A percentile compares a stretch with the other conserved stretches of the same genome.
phyloP scores from a whole-genome alignment of 2,888 invertebrate genomes.

The Eupithecia subumbrata region DNA sequence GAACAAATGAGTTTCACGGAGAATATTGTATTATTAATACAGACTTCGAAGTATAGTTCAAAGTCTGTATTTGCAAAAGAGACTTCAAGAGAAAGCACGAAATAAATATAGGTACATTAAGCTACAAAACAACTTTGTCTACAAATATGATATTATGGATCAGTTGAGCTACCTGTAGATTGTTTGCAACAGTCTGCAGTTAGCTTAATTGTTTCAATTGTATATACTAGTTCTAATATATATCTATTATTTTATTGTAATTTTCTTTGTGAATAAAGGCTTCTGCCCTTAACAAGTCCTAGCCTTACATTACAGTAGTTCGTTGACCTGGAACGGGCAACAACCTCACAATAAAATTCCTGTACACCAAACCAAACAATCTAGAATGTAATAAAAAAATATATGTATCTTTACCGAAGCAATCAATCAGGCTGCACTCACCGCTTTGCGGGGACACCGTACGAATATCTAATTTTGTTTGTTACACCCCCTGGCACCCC shows the following conservation, averaged over 20 bases:
- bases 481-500: conserved; percentile 59
- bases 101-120: not conserved
- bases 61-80: not conserved
- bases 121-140: not conserved
- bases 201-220: too few species aligned
- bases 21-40: not conserved
- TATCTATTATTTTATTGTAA: too few species aligned
- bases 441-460: conserved; percentile 78
- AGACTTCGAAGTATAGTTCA: not conserved
- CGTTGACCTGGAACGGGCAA: conserved; percentile 32
- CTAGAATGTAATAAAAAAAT: conserved; percentile 44
- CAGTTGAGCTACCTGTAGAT: too few species aligned
- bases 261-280: too few species aligned
- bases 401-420: conserved; percentile 54
- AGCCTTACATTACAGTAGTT: too few species aligned
- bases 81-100: not conserved
- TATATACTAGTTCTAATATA: too few species aligned
- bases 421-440: conserved; percentile 79
- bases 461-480: conserved; percentile 83
- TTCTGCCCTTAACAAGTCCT: too few species aligned
- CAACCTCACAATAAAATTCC: conserved; percentile 36
- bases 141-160: too few species aligned
- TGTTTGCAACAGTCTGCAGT: too few species aligned
- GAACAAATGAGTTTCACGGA: not conserved
- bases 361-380: conserved; percentile 40